Percentiles rank a stretch among this genome's conserved stretches.
These are phyloP conservation scores for Drosophila oshimai DNA, from an alignment of 1,140 invertebrate genomes.

Conservation along the genomic window DNA sequence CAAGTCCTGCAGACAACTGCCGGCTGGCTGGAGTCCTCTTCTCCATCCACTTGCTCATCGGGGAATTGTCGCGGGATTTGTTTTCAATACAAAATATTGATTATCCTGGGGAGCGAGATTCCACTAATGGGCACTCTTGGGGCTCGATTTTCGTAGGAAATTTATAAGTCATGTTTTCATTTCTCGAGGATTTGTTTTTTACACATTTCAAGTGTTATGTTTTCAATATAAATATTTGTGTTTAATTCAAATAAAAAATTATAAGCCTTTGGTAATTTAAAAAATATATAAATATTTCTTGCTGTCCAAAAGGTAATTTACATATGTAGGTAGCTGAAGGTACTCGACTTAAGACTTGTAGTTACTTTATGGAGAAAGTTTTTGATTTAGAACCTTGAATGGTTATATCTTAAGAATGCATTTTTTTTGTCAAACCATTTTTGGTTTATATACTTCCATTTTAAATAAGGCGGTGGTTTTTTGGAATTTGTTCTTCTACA, in stretches of 20 bases:
- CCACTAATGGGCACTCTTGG: constrained; percentile 9
- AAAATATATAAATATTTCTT: too few species aligned
- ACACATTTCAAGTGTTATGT: neutral
- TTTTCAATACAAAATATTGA: constrained; percentile 43
- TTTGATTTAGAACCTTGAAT: too few species aligned
- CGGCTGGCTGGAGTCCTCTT: constrained; percentile 5
- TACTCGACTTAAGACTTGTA: too few species aligned
- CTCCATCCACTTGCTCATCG: constrained; percentile 16
- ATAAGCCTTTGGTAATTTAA: too few species aligned
- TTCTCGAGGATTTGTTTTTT: neutral
- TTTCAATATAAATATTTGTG: neutral
- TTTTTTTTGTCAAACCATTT: too few species aligned
- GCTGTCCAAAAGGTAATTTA: too few species aligned
- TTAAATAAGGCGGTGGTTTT: too few species aligned
- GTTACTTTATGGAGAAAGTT: too few species aligned
- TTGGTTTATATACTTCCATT: too few species aligned
- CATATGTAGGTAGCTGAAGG: too few species aligned
- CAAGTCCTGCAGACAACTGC: constrained; percentile 33
- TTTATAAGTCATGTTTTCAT: neutral
- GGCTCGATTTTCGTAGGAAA: neutral
- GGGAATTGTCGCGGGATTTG: constrained; percentile 49
- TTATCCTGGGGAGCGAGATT: constrained; percentile 28
- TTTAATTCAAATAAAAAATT: neutral
- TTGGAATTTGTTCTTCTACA: too few species aligned
- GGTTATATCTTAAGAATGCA: too few species aligned